Base-by-base conservation (phyloP, 2,888 invertebrate genomes). In the Drosophila mimetica region DNA sequence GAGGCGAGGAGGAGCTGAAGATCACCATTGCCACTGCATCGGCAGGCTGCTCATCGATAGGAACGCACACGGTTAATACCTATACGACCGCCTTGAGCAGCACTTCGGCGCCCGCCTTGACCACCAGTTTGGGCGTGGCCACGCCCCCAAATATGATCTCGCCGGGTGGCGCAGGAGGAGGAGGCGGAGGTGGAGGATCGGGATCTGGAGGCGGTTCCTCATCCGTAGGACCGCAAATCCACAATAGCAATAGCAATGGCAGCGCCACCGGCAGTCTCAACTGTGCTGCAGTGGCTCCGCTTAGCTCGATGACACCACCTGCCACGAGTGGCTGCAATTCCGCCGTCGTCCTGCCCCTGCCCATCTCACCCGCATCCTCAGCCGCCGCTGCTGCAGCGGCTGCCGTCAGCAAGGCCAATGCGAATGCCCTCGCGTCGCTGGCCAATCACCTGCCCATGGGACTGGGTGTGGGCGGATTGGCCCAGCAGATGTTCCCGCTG, bases 1-100 rank as follows among this genome's bases (percentile, higher is more conserved):
- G 76, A 0, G 85, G 69, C 1, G 90, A 90, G 14, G 90, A 90
- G 20, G 89, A 88, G 30, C 59, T 88, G 4, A 89, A 89, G 48
- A 78, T 89, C 8, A 75, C 77, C 37, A 78, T 81, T 18, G 78
- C 75, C 25, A 76, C 86, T 2, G 67, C 72, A 0, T 54, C 74
- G 7, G 69, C 76, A 0, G 69, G 54, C 2, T 30, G 72, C 67
- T 72, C 78, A 1, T 74, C 69, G 5, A 71, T 69, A 14, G 80
- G 71, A 50, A 86, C 84, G 8, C 78, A 86, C 34, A 76, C 84
- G 14, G 65, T 74, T 13, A 78, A 72, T 53, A 88, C 73, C 9
- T 80, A 76, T 25, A 77, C 76, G 13, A 85, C 76, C 28, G 75
- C 74, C 7, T 20, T 71, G 25, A 71, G 53, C 52, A 57, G 46